phyloP scores from a whole-genome alignment of 1,140 invertebrate genomes.

The Drosophila repleta region DNA sequence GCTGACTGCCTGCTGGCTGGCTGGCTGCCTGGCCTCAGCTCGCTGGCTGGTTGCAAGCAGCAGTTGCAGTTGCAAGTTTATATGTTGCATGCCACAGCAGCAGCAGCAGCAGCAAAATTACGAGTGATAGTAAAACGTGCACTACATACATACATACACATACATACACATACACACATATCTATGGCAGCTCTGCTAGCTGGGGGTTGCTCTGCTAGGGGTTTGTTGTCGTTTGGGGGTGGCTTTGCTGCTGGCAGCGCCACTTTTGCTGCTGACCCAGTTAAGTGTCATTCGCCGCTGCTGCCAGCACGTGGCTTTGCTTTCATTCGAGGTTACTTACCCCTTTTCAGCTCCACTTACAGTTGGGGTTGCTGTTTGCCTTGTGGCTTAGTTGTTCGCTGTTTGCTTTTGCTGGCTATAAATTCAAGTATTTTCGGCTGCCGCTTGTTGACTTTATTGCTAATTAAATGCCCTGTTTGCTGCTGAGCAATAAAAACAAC shows the following conservation, averaged over 20 bases:
- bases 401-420: conserved; percentile 38
- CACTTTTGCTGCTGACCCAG: conserved; percentile 81
- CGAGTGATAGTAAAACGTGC: conserved; percentile 75
- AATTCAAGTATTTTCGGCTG: conserved; percentile 56
- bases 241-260: conserved; percentile 7
- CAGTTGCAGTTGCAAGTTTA: conserved; percentile 46
- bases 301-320: conserved; percentile 50
- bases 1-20: conserved; percentile 29
- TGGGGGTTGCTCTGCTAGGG: conserved; percentile 7
- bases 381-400: conserved; percentile 41
- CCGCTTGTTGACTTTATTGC: conserved; percentile 41
- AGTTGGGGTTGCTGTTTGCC: conserved; percentile 22
- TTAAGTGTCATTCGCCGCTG: conserved; percentile 71
- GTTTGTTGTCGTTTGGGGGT: conserved; percentile 1
- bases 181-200: too few species aligned
- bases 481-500: not conserved
- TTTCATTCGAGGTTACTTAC: conserved; percentile 81
- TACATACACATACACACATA: too few species aligned
- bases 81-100: conserved; percentile 40
- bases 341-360: conserved; percentile 38
- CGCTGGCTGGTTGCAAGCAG: conserved; percentile 28
- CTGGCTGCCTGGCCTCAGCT: too few species aligned
- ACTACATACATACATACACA: not conserved
- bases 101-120: conserved; percentile 40
- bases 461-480: conserved; percentile 34